Base-by-base conservation (phyloP, 2,888 invertebrate genomes). In the Homarus gammarus region DNA sequence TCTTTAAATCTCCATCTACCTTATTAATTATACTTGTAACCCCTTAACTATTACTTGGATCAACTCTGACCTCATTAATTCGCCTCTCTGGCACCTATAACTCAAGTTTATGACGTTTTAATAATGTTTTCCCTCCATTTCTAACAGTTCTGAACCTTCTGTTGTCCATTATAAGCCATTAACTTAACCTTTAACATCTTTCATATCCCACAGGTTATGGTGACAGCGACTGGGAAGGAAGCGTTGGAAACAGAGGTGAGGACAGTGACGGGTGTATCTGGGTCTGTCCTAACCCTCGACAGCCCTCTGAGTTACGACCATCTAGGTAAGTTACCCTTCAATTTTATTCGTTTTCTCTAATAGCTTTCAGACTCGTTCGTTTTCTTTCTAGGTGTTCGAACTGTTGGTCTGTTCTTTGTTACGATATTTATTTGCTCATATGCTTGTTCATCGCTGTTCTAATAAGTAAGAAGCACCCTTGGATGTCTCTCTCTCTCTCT, bases 161-260 rank as follows among this genome's bases (percentile, higher is more conserved):
- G 31, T 49, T 31, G 33, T 18, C 1, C 27, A 49, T 49, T 12
- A 77, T 49, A 5, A 70, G 27, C 18, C 15, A 5, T 70, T 15
- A n/a, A n/a, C 12, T 3, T 12, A 56, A 6, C 38, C 18, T 6
- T 36, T 22, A 61, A 2, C 2, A 22, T 31, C 22, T 33, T 1
- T 1, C 12, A 1, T 31, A 1, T 3, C 3, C 22, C 33, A 0
- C 73, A 92, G 90, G 83, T 92, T 18, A 72, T 92, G 68, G 44
- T 92, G 27, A 83, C 91, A 0, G 40, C 91, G 1, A 85, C 90
- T 12, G 56, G 86, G 38, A 84, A 75, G 38, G 75, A 86, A 15
- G 44, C 88, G 1, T 31, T 36, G 1, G 89, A 92, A 68, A 86
- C 88, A 12, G 91, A 92, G 75, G 72, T 84, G 1, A 40, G 73